Evolutionary conservation across 1,140 invertebrate species (phyloP).

Genomic region (Platorchestia sp.): DNA sequence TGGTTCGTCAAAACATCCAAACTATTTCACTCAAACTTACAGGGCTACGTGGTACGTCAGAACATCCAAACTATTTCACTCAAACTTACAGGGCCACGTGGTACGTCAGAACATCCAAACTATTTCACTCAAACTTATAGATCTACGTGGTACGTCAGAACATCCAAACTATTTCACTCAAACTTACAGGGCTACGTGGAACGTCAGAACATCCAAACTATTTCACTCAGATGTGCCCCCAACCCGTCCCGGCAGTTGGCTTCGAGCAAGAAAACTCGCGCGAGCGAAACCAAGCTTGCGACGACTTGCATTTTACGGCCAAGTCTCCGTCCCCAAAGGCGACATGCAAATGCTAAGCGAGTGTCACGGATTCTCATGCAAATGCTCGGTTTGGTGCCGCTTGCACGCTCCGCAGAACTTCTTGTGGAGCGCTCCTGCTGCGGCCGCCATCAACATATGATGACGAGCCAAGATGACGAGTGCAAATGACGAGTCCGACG

Average conservation of each 20-base stretch:
- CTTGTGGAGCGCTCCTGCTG: not conserved
- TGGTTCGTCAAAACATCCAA: too few relatives aligned
- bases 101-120: too few relatives aligned
- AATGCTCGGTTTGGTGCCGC: constrained; percentile 37
- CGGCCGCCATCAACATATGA: constrained; percentile 15
- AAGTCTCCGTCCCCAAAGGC: not conserved
- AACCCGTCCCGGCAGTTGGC: not conserved
- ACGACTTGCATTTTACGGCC: constrained; percentile 24
- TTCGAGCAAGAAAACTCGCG: not conserved
- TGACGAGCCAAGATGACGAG: not conserved
- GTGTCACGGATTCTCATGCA: constrained; percentile 48
- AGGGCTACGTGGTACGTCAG: too few relatives aligned
- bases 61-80: too few relatives aligned
- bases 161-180: too few relatives aligned
- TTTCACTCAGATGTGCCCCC: not conserved
- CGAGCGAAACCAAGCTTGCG: not conserved
- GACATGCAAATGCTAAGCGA: constrained; percentile 47
- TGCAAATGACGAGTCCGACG: not conserved
- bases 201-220: too few relatives aligned
- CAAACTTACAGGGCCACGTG: too few relatives aligned
- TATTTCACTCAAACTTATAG: too few relatives aligned
- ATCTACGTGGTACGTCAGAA: too few relatives aligned
- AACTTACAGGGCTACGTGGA: too few relatives aligned
- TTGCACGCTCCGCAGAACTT: constrained; percentile 9
- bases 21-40: too few relatives aligned